Evolutionary conservation across 2,797 vertebrate genomes (phyloP), one percentile per base, ranked within the genome.

Genomic region (Holocentrus rufus): DNA sequence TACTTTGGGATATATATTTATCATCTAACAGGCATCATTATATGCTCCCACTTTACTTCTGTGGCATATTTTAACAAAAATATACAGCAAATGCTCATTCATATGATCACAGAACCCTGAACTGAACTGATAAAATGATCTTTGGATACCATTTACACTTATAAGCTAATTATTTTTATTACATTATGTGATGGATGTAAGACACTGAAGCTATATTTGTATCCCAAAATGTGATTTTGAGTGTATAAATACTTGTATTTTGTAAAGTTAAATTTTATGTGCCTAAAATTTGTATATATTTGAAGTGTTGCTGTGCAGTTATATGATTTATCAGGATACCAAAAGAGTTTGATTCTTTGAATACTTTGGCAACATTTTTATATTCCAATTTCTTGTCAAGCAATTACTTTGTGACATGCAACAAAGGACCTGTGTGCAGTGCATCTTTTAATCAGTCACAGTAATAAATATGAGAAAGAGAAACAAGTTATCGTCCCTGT

Each of bases 201-300:
- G 47, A 92, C 81, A 92, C 83, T 90, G 85, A 94, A 93, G 90
- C 86, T 92, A 86, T 85, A 83, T 87, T 85, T 90, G 60, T 85
- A 93, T 92, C 92, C 93, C 90, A 89, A 76, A 94, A 94, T 94
- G 93, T 94, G 93, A 94, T 87, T 81, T 79, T 85, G 7, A 74
- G 17, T 85, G 79, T 80, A 66, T 87, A 72, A 80, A 52, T 64
- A 75, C 15, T 74, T 86, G 31, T 77, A 79, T 80, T 84, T 83
- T 70, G 49, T 71, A 65, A 82, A 55, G 14, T 72, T 0, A 2
- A 49, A 80, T 83, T 85, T 74, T 73, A 71, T 85, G 57, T 80
- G 68, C 66, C 57, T 71, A 68, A 57, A 4, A 1, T 88, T 72
- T 89, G 74, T 88, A 82, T 74, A 88, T 87, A 78, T 76, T 74